phyloP scores from a whole-genome alignment of 2,113 vertebrate genomes.

The Cyanoderma ruficeps region DNA sequence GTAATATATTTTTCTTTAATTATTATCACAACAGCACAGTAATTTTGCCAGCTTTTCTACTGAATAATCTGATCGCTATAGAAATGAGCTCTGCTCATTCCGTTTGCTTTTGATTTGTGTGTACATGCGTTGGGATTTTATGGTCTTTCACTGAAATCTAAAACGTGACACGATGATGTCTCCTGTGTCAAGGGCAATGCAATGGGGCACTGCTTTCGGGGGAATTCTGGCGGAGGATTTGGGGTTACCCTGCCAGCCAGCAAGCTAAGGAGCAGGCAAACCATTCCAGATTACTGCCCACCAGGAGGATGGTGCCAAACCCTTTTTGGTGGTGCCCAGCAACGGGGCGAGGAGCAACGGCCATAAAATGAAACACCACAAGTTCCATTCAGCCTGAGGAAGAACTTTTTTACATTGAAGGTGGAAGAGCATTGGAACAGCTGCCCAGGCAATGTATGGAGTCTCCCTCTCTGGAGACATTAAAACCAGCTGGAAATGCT shows the following conservation, averaged over 20 bases:
- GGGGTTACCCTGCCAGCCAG: neutral
- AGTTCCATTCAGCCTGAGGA: neutral
- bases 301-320: neutral
- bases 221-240: neutral
- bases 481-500: neutral
- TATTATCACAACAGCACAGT: neutral
- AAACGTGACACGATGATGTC: neutral
- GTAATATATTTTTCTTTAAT: conserved; percentile 10
- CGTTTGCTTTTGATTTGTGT: neutral
- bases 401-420: too few species aligned
- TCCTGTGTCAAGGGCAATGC: neutral
- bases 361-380: neutral
- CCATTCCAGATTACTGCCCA: neutral
- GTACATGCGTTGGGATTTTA: neutral
- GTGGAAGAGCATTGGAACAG: neutral
- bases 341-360: fast-evolving
- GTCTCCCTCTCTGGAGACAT: neutral
- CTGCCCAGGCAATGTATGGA: neutral
- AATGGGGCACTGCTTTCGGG: neutral
- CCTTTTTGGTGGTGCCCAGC: neutral
- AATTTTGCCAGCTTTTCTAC: conserved; percentile 1
- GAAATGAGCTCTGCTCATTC: neutral
- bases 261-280: neutral
- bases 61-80: neutral
- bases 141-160: neutral